These are phyloP conservation scores for Apolygus lucorum DNA, from an alignment of 1,140 invertebrate genomes.

Conservation along the genomic window DNA sequence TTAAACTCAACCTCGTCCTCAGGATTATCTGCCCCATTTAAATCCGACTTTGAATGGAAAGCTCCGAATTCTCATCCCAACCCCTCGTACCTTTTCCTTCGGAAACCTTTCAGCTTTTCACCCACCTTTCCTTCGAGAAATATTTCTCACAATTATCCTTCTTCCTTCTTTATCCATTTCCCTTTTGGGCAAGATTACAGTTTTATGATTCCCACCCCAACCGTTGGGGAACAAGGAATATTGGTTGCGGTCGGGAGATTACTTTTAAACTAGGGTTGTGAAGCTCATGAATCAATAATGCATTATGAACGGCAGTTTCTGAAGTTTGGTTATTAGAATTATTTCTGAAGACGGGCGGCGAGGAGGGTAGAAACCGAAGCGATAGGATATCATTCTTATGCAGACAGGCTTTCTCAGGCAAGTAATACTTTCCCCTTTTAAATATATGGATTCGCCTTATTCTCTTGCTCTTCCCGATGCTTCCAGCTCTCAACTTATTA, in stretches of 20 bases:
- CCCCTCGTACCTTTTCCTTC: neutral
- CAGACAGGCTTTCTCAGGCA: neutral
- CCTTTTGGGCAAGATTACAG: conserved; percentile 15
- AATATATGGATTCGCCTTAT: neutral
- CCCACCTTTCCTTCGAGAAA: conserved; percentile 6
- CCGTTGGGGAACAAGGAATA: conserved; percentile 12
- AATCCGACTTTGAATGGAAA: conserved; percentile 7
- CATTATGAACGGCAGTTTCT: conserved; percentile 16
- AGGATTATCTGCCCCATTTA: conserved; percentile 6
- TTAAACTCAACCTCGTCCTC: neutral
- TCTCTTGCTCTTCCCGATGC: too few species aligned
- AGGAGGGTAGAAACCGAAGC: neutral
- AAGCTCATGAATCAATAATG: conserved; percentile 16
- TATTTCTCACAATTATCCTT: conserved; percentile 12
- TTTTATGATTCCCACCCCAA: conserved; percentile 4
- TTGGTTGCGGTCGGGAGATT: conserved; percentile 13
- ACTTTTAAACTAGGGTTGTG: conserved; percentile 14
- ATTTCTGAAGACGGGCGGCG: neutral
- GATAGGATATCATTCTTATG: conserved; percentile 8
- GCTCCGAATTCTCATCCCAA: neutral
- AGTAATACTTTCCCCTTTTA: neutral
- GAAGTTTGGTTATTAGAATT: conserved; percentile 15
- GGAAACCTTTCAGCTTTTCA: conserved; percentile 3
- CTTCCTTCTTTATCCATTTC: conserved; percentile 7
- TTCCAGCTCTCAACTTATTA: too few species aligned